phyloP scores from a whole-genome alignment of 2,888 invertebrate species.

The Lypha dubia region DNA sequence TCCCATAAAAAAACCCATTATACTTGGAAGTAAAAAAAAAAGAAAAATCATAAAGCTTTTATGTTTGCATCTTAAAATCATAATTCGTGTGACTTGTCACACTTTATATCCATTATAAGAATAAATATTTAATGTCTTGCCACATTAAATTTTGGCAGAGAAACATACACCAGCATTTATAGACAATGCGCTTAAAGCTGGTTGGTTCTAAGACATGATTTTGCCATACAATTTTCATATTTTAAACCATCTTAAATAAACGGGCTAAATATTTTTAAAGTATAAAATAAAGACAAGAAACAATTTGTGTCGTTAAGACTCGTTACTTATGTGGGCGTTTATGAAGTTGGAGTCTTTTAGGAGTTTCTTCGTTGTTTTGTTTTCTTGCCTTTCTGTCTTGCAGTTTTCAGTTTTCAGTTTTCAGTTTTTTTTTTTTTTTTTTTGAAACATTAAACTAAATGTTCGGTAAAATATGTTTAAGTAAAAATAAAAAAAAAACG shows the following conservation, averaged over 20 bases:
- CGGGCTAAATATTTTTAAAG: slow-evolving; percentile 21
- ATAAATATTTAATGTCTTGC: slow-evolving; percentile 28
- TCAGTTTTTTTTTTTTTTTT: slow-evolving; percentile 9
- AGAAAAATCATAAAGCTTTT: slow-evolving; percentile 2
- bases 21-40: too few relatives aligned
- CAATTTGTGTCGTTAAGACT: slow-evolving; percentile 54
- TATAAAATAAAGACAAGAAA: slow-evolving; percentile 46
- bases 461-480: slow-evolving; percentile 38
- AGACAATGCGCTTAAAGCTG: neutral
- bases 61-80: slow-evolving; percentile 21
- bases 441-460: slow-evolving; percentile 58
- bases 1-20: slow-evolving; percentile 1
- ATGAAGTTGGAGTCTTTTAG: slow-evolving; percentile 33
- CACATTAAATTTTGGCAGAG: too few relatives aligned
- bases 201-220: neutral
- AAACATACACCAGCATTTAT: neutral
- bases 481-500: neutral
- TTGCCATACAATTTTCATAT: neutral
- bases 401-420: too few relatives aligned
- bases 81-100: slow-evolving; percentile 60
- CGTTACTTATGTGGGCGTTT: slow-evolving; percentile 59
- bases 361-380: neutral
- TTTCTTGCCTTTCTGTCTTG: slow-evolving; percentile 5
- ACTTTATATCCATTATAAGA: slow-evolving; percentile 42
- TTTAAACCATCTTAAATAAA: neutral